These are phyloP conservation scores for Myanophis thanlyinensis DNA, from an alignment of 2,113 vertebrate genomes.

Conservation along the genomic window DNA sequence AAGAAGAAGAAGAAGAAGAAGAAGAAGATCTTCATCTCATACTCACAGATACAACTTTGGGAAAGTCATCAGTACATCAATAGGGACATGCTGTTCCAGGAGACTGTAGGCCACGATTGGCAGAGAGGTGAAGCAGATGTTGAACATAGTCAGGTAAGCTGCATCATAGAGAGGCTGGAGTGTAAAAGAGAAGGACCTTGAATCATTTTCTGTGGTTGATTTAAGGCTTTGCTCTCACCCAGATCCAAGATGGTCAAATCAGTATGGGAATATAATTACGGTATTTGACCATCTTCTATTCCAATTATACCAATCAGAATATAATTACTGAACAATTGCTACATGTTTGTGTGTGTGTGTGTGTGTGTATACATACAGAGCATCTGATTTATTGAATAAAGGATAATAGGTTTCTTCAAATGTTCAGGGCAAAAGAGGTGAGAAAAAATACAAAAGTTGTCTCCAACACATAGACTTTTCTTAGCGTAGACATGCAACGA, in stretches of 20 bases:
- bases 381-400: background rate
- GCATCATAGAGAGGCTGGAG: slow-evolving; percentile 95
- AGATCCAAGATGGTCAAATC: background rate
- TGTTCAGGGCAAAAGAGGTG: background rate
- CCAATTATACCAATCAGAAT: too few species aligned
- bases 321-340: too few species aligned
- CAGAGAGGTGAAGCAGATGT: slow-evolving; percentile 99
- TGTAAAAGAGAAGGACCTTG: background rate
- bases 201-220: background rate
- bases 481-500: background rate
- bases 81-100: slow-evolving; percentile 91
- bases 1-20: too few species aligned
- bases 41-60: slow-evolving; percentile 80
- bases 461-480: background rate
- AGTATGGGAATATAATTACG: background rate
- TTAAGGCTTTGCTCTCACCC: background rate
- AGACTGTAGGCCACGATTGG: slow-evolving; percentile 97
- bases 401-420: background rate
- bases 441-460: background rate
- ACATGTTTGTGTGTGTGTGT: too few species aligned
- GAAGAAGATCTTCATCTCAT: accelerated
- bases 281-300: too few species aligned
- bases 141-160: slow-evolving; percentile 99
- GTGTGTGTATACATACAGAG: too few species aligned
- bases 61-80: slow-evolving; percentile 79